Conservation (phyloP, 2,113 vertebrate genomes). For the Pyxicephalus adspersus region DNA sequence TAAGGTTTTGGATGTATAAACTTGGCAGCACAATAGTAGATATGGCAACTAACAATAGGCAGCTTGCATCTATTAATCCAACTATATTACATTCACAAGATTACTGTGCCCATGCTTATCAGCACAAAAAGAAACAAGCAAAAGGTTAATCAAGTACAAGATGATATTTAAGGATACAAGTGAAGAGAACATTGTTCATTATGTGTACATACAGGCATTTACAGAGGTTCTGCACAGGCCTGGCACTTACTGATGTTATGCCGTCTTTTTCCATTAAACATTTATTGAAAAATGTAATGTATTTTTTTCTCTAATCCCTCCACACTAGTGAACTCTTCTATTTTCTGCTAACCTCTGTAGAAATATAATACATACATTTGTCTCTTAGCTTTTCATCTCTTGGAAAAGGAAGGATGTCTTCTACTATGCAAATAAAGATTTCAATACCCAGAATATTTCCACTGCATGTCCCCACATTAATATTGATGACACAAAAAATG, state of each 20-base stretch:
- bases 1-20: too few relatives aligned
- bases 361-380: slow-evolving; percentile 30
- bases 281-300: slow-evolving; percentile 13
- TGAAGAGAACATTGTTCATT: slow-evolving; percentile 27
- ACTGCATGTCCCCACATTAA: slow-evolving; percentile 7
- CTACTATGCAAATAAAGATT: not conserved
- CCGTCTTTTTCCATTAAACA: slow-evolving; percentile 19
- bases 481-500: not conserved
- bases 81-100: not conserved
- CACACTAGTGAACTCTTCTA: slow-evolving; percentile 26
- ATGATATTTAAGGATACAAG: not conserved
- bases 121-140: not conserved
- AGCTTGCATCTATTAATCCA: not conserved
- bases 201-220: slow-evolving; percentile 16
- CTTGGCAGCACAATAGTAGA: too few relatives aligned
- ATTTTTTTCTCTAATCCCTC: slow-evolving; percentile 44
- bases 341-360: slow-evolving; percentile 39
- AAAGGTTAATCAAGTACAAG: not conserved
- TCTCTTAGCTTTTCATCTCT: slow-evolving; percentile 27
- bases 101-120: not conserved
- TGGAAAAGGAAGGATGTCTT: not conserved
- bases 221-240: not conserved
- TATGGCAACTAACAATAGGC: not conserved
- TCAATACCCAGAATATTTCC: slow-evolving; percentile 18
- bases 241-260: slow-evolving; percentile 25